phyloP scores from a whole-genome alignment of 2,797 vertebrate species.

The Ambastaia sidthimunki region DNA sequence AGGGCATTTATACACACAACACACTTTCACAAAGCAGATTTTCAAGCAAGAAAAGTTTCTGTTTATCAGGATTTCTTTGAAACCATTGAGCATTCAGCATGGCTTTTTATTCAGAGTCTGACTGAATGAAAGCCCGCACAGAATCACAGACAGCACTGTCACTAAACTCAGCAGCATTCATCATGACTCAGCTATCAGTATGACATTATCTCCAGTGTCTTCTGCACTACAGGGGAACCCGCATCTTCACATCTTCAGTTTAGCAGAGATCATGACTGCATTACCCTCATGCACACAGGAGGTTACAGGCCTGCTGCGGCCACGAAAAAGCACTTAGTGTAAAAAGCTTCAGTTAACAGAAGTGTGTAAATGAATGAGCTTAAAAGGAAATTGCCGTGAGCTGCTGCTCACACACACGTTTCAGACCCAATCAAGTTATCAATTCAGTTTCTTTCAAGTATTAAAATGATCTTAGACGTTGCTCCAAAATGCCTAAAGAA shows the following conservation, averaged over 20 bases:
- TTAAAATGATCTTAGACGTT: neutral
- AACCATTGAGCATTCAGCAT: constrained; percentile 50
- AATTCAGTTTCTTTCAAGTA: neutral
- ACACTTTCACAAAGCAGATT: neutral
- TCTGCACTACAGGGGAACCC: constrained; percentile 45
- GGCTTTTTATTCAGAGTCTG: constrained; percentile 8
- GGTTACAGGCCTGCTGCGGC: constrained; percentile 65
- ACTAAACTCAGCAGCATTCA: constrained; percentile 74
- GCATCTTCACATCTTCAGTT: constrained; percentile 60
- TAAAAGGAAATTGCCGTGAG: too few relatives aligned
- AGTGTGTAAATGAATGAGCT: constrained; percentile 38
- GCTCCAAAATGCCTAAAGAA: neutral
- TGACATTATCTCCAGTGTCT: constrained; percentile 77
- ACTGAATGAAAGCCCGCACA: constrained; percentile 67
- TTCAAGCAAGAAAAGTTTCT: neutral
- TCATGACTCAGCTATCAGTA: constrained; percentile 79
- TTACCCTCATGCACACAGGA: constrained; percentile 68
- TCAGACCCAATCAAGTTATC: constrained; percentile 1
- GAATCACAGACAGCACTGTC: constrained; percentile 69
- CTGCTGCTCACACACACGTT: constrained; percentile 2
- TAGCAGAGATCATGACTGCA: constrained; percentile 74
- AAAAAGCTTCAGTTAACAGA: constrained; percentile 72
- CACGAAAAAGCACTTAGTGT: constrained; percentile 70
- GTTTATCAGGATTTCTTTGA: constrained; percentile 41
- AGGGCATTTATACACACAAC: neutral